These are phyloP conservation scores for Netelia inedita DNA, from an alignment of 2,888 invertebrate species.

Conservation along the genomic window DNA sequence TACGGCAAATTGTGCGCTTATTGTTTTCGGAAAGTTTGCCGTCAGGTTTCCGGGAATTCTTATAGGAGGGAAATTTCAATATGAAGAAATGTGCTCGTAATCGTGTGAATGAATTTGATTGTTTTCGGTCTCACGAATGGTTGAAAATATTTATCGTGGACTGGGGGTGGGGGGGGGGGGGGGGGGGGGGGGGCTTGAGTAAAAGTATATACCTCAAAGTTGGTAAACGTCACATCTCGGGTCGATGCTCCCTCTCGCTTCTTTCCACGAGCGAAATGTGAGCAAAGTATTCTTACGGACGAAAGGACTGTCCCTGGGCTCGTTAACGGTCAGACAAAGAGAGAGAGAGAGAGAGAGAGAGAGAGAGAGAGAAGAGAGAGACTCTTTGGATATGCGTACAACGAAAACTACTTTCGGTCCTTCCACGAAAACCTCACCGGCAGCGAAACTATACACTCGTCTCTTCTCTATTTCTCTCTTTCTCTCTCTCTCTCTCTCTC, in stretches of 20 bases:
- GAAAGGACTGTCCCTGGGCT: constrained; percentile 62
- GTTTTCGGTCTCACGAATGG: too few relatives aligned
- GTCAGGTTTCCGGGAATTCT: too few relatives aligned
- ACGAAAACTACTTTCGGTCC: constrained; percentile 69
- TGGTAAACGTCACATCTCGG: constrained; percentile 22
- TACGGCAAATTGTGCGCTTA: too few relatives aligned
- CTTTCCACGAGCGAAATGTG: constrained; percentile 62
- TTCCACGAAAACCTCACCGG: constrained; percentile 65
- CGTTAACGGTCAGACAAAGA: constrained; percentile 57
- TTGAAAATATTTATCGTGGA: too few relatives aligned
- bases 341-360: constrained; percentile 15
- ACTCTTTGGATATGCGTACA: constrained; percentile 67
- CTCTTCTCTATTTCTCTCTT: constrained; percentile 11
- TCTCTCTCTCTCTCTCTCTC: constrained; percentile 11
- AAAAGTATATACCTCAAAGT: too few relatives aligned
- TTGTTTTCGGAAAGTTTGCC: too few relatives aligned
- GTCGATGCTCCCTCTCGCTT: constrained; percentile 66
- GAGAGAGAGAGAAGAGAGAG: constrained; percentile 42
- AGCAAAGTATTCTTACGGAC: constrained; percentile 54
- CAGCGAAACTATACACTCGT: constrained; percentile 52
- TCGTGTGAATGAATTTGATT: too few relatives aligned
- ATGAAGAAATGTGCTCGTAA: too few relatives aligned
- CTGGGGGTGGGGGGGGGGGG: too few relatives aligned
- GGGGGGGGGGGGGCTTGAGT: too few relatives aligned
- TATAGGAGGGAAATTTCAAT: too few relatives aligned